Evolutionary conservation across 2,797 vertebrate species (phyloP), one percentile per base, ranked within the genome.

Genomic region (Rhyacichthys aspro): DNA sequence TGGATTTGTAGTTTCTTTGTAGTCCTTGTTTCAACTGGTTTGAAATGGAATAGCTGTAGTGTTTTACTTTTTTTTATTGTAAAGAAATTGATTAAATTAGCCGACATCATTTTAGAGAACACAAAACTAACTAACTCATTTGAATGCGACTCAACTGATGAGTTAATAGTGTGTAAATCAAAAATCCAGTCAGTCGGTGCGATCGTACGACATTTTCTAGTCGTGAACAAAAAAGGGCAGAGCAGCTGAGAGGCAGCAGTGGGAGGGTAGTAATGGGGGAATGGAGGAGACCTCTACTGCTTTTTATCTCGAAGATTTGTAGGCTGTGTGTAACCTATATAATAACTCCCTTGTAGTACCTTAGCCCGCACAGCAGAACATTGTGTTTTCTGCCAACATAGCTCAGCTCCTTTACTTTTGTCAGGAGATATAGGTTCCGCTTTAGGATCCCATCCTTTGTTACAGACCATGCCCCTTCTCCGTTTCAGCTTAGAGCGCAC

Each of bases 211-310:
- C 64, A 59, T 78, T 72, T 77, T 69, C 44, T 47, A 55, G 11
- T 46, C 15, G 45, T 61, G 79, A 76, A 87, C 56, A 81, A 83
- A 87, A 75, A 78, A 57, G 63, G 61, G 64, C 72, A 74, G 76
- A 79, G 81, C 75, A 79, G 81, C 74, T 65, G 77, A 70, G 67
- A 54, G 55, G 81, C 61, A 64, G 74, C 43, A 43, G 65, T 80
- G 77, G 82, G 84, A 76, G 78, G 67, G 62, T 61, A 58, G 64
- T 55, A 63, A 70, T 83, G 87, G 88, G n/a, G 83, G 86, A 83
- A 78, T 86, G 84, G 82, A 89, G 81, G 10, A 78, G 59, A 62
- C 75, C 55, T 78, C 48, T 41, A n/a, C 44, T 61, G 82, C 59
- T 47, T 83, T 23, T 74, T 75, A 78, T 28, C 64, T 66, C 42